Base-by-base conservation (phyloP, 2,888 invertebrate species). In the Euzetes globulus region DNA sequence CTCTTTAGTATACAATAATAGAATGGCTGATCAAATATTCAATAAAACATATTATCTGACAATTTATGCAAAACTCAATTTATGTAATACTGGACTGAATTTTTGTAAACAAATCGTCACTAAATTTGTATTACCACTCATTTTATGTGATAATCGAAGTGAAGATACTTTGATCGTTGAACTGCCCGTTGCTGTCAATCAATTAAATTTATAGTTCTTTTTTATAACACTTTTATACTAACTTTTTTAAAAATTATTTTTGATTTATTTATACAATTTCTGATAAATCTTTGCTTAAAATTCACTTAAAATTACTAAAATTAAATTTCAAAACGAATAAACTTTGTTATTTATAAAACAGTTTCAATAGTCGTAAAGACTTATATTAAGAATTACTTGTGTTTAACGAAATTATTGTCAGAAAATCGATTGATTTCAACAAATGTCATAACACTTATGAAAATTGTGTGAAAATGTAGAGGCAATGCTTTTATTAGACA, bases 11-110 rank as follows among this genome's bases (percentile, higher is more conserved):
- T 1, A 17, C 2, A 41, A 15, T 27, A 60, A 50, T 11, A 25
- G n/a, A 2, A 33, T 19, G n/a, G n/a, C 4, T 52, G 19, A 72
- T 25, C 11, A 55, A n/a, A 15, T 15, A 7, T 17, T 29, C 0
- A 63, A 63, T 25, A 63, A 27, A 33, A 33, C 11, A 1, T 63
- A 72, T 73, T 41, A 1, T 27, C 19, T 71, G 7, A 50, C n/a
- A 15, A 47, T 71, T 50, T 1, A 55, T 19, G 13, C 15, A 17
- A 60, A 74, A 25, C 50, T 74, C 11, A 74, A 74, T 71, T 22
- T 74, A 29, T 74, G 74, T 71, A 71, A 74, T 74, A 1, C n/a
- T 41, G 33, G 37, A 22, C 25, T 22, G 1, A 74, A 71, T 37
- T 73, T 15, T 50, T 73, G 73, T 50, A 73, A 55, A 70, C 65